A percentile compares a stretch with the other conserved stretches of the same genome.
Evolutionary conservation across 1,140 invertebrate genomes (phyloP).

Genomic region (Ostrea denselamellosa): DNA sequence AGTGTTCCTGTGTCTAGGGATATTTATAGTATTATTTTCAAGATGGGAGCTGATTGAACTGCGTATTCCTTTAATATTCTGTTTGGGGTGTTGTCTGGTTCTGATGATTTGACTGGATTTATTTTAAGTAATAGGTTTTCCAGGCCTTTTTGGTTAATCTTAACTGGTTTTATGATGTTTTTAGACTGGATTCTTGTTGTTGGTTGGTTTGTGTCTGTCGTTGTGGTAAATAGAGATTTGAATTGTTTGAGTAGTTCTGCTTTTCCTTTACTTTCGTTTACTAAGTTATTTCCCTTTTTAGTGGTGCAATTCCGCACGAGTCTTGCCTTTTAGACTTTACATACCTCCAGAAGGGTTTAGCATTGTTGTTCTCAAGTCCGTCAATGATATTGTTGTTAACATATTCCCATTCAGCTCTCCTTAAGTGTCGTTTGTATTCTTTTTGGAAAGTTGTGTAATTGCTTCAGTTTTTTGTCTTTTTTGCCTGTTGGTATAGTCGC

Average conservation of each 20-base stretch:
- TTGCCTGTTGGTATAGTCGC: conserved; percentile 41
- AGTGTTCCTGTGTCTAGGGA: no score
- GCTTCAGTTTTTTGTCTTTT: conserved; percentile 38
- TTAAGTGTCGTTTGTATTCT: no score
- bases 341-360: conserved; percentile 56
- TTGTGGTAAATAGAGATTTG: no score
- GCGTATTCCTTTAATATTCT: no score
- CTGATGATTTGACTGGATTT: conserved; percentile 24
- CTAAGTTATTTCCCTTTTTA: conserved; percentile 35
- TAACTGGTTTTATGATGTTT: not conserved
- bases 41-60: no score
- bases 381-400: conserved; percentile 49
- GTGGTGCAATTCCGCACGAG: conserved; percentile 10
- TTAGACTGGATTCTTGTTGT: no score
- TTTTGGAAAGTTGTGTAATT: conserved; percentile 47
- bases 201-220: no score
- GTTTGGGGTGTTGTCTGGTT: no score
- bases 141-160: conserved; percentile 35
- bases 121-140: conserved; percentile 27
- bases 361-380: conserved; percentile 54
- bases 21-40: no score
- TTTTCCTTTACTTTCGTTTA: conserved; percentile 51
- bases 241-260: no score
- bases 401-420: conserved; percentile 52
- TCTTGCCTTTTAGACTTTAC: conserved; percentile 50